A percentile compares a stretch with the other conserved stretches of the same genome.
These are phyloP conservation scores for Dryococelus australis DNA, from an alignment of 2,888 invertebrate species.

Conservation along the genomic window DNA sequence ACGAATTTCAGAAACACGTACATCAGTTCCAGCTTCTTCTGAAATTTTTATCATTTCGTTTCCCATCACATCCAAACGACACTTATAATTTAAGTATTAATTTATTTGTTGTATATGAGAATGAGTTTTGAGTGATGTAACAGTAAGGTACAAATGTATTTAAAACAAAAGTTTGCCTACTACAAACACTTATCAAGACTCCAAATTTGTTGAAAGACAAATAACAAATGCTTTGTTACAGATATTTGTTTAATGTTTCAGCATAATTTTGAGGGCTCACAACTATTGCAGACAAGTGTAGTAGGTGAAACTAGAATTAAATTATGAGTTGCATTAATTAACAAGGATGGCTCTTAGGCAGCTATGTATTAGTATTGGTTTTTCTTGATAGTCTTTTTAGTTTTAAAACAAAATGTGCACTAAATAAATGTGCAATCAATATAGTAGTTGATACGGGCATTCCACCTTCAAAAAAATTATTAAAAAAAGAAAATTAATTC, in stretches of 20 bases:
- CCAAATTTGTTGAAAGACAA: background rate
- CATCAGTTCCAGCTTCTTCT: background rate
- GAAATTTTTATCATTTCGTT: background rate
- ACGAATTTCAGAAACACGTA: background rate
- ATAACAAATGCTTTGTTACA: too few relatives aligned
- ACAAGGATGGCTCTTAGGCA: background rate
- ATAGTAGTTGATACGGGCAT: background rate
- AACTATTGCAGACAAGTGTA: background rate
- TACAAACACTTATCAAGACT: background rate
- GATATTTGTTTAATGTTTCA: too few relatives aligned
- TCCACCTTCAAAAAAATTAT: background rate
- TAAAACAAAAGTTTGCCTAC: slow-evolving; percentile 1
- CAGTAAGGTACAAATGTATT: background rate
- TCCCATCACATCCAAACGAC: background rate
- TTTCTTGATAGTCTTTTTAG: background rate
- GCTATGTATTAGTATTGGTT: background rate
- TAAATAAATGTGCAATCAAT: background rate
- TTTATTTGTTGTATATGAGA: slow-evolving; percentile 3
- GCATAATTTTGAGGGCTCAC: background rate
- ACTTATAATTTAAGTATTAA: background rate
- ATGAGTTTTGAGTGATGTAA: background rate
- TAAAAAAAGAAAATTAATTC: background rate
- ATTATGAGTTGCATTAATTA: background rate
- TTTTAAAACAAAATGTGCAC: background rate
- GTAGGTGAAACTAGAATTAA: background rate